Evolutionary conservation across 2,113 vertebrate genomes (phyloP), one percentile per base, ranked within the genome.

Genomic region (Paramisgurnus dabryanus): DNA sequence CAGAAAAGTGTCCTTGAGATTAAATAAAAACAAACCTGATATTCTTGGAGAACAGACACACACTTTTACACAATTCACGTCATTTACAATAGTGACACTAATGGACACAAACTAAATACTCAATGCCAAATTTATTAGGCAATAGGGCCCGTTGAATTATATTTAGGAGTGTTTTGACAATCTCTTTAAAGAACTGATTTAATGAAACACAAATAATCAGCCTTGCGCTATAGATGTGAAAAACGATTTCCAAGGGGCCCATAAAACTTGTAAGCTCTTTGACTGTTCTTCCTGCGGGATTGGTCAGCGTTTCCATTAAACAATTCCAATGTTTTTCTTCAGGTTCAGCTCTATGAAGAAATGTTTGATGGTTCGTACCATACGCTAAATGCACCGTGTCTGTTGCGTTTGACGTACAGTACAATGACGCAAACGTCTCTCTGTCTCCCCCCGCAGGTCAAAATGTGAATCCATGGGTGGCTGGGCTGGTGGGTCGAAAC

Each of bases 381-480:
- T 53, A 15, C 27, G 15, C 39, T 6, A 71, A 73, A 0, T 58
- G 34, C 11, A 68, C n/a, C 34, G 11, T 73, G 49, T 15, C n/a
- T 2, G 17, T 39, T 40, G 53, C 39, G 34, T 40, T 11, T 58
- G 27, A 13, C 12, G 57, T 73, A 8, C 53, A 4, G 71, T 60
- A 7, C 22, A 18, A 15, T n/a, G 39, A 18, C 10, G 8, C 22
- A 50, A 55, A 45, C 34, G 9, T 81, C 22, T 86, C 84, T 90
- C 39, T 90, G 86, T 87, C 83, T 82, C 88, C 86, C 86, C 70
- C 40, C 82, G 61, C 85, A 99, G 97, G 96, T 9, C 96, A 97
- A 83, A 98, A 95, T 78, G 91, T 98, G 85, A 98, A 97, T 76
- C 96, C 96, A 82, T 96, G 94, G 61, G 45, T 95, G 88, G 96